phyloP scores from a whole-genome alignment of 2,797 vertebrate genomes.

The Heterohyrax brucei region DNA sequence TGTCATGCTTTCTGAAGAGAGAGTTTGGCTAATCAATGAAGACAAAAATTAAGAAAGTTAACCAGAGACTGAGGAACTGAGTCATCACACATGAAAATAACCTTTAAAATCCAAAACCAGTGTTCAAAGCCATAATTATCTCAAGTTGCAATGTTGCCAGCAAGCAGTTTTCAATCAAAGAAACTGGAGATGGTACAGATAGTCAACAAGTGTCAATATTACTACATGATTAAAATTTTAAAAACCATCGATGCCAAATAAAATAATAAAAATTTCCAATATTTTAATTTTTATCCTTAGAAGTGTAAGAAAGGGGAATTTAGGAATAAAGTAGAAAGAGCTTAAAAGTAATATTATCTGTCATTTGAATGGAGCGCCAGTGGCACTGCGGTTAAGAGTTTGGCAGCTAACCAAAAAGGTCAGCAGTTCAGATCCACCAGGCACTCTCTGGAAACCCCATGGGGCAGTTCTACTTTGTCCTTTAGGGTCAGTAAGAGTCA shows the following conservation, averaged over 20 bases:
- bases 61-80: slow-evolving; percentile 24
- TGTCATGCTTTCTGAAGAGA: slow-evolving; percentile 18
- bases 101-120: slow-evolving; percentile 62
- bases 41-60: not conserved
- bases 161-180: slow-evolving; percentile 63
- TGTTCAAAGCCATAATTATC: slow-evolving; percentile 71
- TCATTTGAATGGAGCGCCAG: not conserved
- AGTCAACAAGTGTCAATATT: slow-evolving; percentile 1
- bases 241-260: slow-evolving; percentile 23
- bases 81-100: slow-evolving; percentile 76
- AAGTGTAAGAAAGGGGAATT: not conserved
- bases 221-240: not conserved
- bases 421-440: too few relatives aligned
- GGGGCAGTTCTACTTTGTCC: too few relatives aligned
- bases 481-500: too few relatives aligned
- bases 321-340: not conserved
- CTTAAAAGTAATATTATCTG: not conserved
- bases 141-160: slow-evolving; percentile 54
- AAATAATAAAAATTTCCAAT: slow-evolving; percentile 46
- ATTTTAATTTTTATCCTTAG: not conserved
- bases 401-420: too few relatives aligned
- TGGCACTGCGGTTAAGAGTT: too few relatives aligned
- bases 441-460: too few relatives aligned
- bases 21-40: slow-evolving; percentile 27
- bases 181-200: not conserved